Percentiles rank a stretch among this genome's conserved stretches.
Conservation (phyloP, 1,140 invertebrate species). For the Octopus bimaculoides region DNA sequence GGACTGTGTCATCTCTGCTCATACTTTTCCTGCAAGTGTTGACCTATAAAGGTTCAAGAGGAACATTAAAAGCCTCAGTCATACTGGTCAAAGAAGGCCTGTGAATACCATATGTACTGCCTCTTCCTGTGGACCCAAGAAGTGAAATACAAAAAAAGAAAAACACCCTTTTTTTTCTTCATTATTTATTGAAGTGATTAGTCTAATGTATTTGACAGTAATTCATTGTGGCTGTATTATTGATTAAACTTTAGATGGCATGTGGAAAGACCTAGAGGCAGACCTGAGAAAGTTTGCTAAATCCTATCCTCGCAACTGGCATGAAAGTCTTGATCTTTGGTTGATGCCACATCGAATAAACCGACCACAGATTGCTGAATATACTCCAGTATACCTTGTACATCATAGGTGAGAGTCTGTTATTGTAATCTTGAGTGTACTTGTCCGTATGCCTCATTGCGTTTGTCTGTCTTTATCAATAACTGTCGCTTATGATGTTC, state of each 20-base stretch:
- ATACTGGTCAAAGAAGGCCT: too few relatives aligned
- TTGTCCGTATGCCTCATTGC: background rate
- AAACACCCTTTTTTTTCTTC: too few relatives aligned
- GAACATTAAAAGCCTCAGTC: too few relatives aligned
- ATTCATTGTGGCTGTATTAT: background rate
- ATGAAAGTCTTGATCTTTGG: conserved; percentile 32
- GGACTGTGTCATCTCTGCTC: too few relatives aligned
- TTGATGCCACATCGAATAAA: conserved; percentile 33
- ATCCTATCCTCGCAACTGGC: conserved; percentile 27
- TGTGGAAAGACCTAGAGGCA: conserved; percentile 28
- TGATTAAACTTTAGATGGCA: conserved; percentile 22
- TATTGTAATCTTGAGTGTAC: background rate
- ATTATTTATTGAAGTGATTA: too few relatives aligned
- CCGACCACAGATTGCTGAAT: conserved; percentile 24
- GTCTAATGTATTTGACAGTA: too few relatives aligned
- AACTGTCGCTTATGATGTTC: background rate
- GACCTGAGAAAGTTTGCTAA: conserved; percentile 23
- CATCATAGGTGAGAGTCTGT: conserved; percentile 27
- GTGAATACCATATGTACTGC: too few relatives aligned
- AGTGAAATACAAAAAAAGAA: too few relatives aligned
- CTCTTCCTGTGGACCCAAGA: too few relatives aligned
- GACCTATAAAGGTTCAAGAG: too few relatives aligned
- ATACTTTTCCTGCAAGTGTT: too few relatives aligned
- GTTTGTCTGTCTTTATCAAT: background rate
- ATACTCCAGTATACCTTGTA: conserved; percentile 32